These are phyloP conservation scores for Campoletis raptor DNA, from an alignment of 2,888 invertebrate species.

Conservation along the genomic window DNA sequence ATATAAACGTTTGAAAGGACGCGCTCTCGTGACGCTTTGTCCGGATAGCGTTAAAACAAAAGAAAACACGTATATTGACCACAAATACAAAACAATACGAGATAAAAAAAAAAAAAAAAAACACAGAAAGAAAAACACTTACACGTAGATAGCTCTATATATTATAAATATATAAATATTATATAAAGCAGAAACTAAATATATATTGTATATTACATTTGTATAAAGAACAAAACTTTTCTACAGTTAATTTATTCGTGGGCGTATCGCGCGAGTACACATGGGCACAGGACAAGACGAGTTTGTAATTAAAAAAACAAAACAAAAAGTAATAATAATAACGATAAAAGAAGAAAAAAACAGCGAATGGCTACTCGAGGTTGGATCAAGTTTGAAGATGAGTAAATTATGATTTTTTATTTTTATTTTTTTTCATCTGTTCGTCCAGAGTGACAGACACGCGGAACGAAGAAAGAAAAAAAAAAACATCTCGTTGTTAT, in stretches of 20 bases:
- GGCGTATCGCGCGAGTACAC: slow-evolving; percentile 79
- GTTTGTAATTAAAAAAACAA: slow-evolving; percentile 43
- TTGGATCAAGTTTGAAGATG: slow-evolving; percentile 17
- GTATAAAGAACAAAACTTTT: slow-evolving; percentile 84
- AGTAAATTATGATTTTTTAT: neutral
- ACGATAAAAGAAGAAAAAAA: neutral
- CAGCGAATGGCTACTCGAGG: slow-evolving; percentile 19
- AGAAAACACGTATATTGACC: neutral
- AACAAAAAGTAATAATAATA: slow-evolving; percentile 8
- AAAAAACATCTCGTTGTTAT: neutral
- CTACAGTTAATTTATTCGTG: slow-evolving; percentile 85
- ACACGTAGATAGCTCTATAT: slow-evolving; percentile 83
- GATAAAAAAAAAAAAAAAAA: slow-evolving; percentile 14
- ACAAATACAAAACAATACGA: slow-evolving; percentile 48
- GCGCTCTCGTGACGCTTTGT: neutral
- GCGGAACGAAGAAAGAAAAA: neutral
- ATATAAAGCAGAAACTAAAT: slow-evolving; percentile 76
- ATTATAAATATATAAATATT: slow-evolving; percentile 82
- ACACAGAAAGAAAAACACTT: slow-evolving; percentile 71
- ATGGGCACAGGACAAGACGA: slow-evolving; percentile 59
- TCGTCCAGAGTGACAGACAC: neutral
- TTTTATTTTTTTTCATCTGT: neutral
- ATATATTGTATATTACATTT: slow-evolving; percentile 85
- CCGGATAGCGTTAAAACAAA: slow-evolving; percentile 18
- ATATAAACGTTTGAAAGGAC: slow-evolving; percentile 4